phyloP scores from a whole-genome alignment of 2,113 vertebrate species.

The Origma solitaria region DNA sequence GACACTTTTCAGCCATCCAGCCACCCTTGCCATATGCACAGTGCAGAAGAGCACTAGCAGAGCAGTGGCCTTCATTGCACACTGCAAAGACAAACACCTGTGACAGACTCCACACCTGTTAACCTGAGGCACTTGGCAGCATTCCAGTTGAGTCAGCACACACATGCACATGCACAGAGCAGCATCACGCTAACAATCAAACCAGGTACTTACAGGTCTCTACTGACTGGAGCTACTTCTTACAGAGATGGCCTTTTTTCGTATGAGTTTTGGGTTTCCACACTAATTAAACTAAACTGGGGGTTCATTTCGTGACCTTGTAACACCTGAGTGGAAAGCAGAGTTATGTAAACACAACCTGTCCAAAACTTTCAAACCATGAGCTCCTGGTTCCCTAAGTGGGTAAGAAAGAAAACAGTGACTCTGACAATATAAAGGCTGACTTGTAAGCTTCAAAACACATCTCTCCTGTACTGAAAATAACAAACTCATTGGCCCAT shows the following conservation, averaged over 20 bases:
- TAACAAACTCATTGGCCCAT: not conserved
- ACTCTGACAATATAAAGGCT: not conserved
- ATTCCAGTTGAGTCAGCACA: not conserved
- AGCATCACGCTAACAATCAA: not conserved
- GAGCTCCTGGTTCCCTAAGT: not conserved
- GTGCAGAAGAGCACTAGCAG: not conserved
- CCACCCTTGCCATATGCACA: not conserved
- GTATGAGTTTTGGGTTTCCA: not conserved
- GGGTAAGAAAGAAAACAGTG: not conserved
- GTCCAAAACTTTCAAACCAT: not conserved
- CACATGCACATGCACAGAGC: accelerated
- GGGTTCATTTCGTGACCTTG: not conserved
- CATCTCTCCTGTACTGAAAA: not conserved
- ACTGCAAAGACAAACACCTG: not conserved
- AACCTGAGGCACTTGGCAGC: not conserved
- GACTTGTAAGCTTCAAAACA: not conserved
- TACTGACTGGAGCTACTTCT: not conserved
- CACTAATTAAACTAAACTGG: not conserved
- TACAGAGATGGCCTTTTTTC: not conserved
- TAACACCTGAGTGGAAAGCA: not conserved
- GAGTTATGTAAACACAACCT: not conserved
- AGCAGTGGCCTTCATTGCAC: not conserved
- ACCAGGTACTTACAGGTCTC: not conserved
- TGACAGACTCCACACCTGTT: not conserved
- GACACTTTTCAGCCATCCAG: not conserved